Base-by-base conservation (phyloP, 2,113 vertebrate genomes). In the Condylura cristata region DNA sequence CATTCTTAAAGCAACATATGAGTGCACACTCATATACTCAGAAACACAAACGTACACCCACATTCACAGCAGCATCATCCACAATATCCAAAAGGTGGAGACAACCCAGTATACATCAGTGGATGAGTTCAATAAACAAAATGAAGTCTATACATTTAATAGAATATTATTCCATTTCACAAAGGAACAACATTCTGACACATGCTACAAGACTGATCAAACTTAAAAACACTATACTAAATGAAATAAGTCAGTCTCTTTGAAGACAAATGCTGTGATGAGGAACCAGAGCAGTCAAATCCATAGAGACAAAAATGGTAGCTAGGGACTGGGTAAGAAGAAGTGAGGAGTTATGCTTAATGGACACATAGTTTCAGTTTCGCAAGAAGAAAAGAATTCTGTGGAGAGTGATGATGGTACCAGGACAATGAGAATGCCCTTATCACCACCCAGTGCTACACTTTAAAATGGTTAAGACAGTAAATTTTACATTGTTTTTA, bases 221-320 rank as follows among this genome's bases (percentile, higher is more conserved):
- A 37, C 48, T 11, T 82, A 56, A 24, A 44, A 32, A 48, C 37
- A 14, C 6, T 22, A 28, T 34, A 34, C 46, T 32, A 37, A 65
- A 48, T 51, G 66, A 61, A 66, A 37, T 17, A 17, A 48, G 12
- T 66, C 28, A 26, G 56, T 20, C 13, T 53, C 22, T 14, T 14
- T 9, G 48, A 39, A 53, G 53, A 39, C 53, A n/a, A 30, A 37
- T 4, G 22, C 34, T 26, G 12, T 2, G 24, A 81, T 6, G 24
- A 66, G 58, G 46, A 18, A 32, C 30, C 30, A 28, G 51, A 22
- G 26, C 0, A 24, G 46, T 14, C 2, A 6, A 44, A 46, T 9
- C 13, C 32, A 24, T 0, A 3, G 46, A 63, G 44, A 56, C 5
- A n/a, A 60, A 18, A n/a, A 2, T 10, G 37, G 24, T 3, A 6